A percentile compares a stretch with the other conserved stretches of the same genome.
Conservation (phyloP, 2,113 vertebrate species). For the Pycnonotus jocosus region DNA sequence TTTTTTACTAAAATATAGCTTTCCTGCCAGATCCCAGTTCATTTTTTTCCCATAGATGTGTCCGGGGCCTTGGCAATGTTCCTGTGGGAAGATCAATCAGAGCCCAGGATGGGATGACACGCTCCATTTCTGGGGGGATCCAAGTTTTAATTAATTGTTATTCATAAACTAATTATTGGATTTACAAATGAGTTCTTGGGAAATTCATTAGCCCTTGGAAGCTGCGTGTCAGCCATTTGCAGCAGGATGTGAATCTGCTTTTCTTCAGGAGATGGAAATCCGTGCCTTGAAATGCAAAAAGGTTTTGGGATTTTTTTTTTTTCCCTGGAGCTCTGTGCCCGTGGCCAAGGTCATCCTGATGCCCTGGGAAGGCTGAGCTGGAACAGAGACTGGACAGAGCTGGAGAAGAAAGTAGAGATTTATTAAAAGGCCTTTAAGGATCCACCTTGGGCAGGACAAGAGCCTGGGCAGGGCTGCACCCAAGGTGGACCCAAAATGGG, state of each 20-base stretch:
- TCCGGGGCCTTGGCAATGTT: not conserved
- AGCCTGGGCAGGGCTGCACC: too few species aligned
- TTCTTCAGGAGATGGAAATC: not conserved
- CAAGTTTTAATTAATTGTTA: constrained; percentile 59
- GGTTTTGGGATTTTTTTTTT: not conserved
- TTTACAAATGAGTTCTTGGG: constrained; percentile 29
- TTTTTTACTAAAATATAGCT: not conserved
- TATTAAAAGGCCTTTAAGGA: too few species aligned
- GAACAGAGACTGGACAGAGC: too few species aligned
- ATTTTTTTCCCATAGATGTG: not conserved
- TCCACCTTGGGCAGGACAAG: too few species aligned
- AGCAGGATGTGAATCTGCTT: not conserved
- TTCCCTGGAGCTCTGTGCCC: not conserved
- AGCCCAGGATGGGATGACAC: not conserved
- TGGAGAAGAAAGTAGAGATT: too few species aligned
- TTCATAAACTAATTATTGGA: constrained; percentile 56
- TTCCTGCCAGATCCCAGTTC: constrained; percentile 23
- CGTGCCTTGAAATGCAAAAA: not conserved
- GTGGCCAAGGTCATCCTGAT: not conserved
- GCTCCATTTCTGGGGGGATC: constrained; percentile 1
- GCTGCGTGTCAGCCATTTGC: not conserved
- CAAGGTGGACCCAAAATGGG: too few species aligned
- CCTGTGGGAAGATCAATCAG: constrained; percentile 18
- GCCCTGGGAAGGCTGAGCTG: too few species aligned
- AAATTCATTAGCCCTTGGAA: constrained; percentile 35